Evolutionary conservation across 2,888 invertebrate genomes (phyloP), one percentile per base, ranked within the genome.

Genomic region (Platycheirus albimanus): DNA sequence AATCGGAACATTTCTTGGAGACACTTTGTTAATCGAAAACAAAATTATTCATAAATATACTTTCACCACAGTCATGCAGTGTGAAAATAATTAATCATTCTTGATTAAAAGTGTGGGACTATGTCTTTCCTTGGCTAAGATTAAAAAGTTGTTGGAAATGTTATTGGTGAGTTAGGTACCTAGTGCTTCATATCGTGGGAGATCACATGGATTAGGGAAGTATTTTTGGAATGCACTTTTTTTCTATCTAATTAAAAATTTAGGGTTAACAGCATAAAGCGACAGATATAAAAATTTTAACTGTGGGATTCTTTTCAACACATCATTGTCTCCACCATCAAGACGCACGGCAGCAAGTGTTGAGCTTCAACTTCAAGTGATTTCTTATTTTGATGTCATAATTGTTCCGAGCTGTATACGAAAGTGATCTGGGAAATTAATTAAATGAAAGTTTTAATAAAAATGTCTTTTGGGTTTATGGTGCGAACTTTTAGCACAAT

Each of bases 361-460:
- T 20, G 13, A 6, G 38, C 13, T 41, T 28, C 33, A 33, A 38
- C 13, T 41, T 28, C 33, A 33, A 38, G 13, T 4, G 2, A 41
- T 41, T 15, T 33, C 38, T 20, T 15, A 38, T n/a, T 63, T 43
- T 24, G 41, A 58, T 69, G 63, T 47, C 47, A 63, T 63, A 63
- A 76, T 49, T 77, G 17, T 38, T 67, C 15, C 15, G 17, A 67
- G 45, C 43, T 36, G 3, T 24, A 24, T 4, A 51, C 24, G 64
- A 78, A 52, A 66, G 66, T 30, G 51, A 66, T 66, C 56, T 66
- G 45, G 17, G 28, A 74, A 74, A 63, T 54, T 38, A 41, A 63
- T 56, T 45, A 47, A 77, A 67, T 36, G 79, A 72, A 79, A 79
- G 79, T 74, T 61, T 43, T 52, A 61, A 47, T 78, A 28, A 47